A percentile compares a stretch with the other conserved stretches of the same genome.
phyloP scores from a whole-genome alignment of 2,113 vertebrate species.

The Sardina pilchardus region DNA sequence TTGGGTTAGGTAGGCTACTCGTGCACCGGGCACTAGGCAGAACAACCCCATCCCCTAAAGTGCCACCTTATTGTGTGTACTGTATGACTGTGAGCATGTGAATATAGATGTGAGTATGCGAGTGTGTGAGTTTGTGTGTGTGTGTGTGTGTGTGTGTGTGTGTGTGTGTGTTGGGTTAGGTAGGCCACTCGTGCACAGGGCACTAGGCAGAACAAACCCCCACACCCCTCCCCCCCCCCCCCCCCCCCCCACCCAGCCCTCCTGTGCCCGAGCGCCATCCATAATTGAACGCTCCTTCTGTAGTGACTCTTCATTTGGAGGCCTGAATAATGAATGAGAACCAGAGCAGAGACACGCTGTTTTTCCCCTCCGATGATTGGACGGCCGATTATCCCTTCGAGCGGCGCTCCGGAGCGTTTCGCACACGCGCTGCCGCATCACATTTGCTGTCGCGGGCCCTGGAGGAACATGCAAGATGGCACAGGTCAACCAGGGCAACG shows the following conservation, averaged over 20 bases:
- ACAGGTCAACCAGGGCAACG: background rate
- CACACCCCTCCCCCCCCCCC: slow-evolving; percentile 32
- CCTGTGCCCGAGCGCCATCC: slow-evolving; percentile 67
- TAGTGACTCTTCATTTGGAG: slow-evolving; percentile 73
- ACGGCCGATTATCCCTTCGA: slow-evolving; percentile 64
- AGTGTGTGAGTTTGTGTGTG: background rate
- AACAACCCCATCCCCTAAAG: too few relatives aligned
- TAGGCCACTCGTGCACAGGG: background rate
- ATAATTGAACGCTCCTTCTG: slow-evolving; percentile 76
- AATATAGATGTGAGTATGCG: background rate
- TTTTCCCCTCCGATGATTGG: slow-evolving; percentile 67
- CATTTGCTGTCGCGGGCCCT: background rate
- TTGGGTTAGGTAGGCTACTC: too few relatives aligned
- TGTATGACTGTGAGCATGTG: background rate
- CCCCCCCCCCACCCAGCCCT: slow-evolving; percentile 45
- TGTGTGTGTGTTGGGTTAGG: background rate
- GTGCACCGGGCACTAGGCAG: too few relatives aligned
- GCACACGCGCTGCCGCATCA: background rate
- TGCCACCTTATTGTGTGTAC: background rate
- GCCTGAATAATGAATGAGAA: slow-evolving; percentile 76
- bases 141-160: too few relatives aligned
- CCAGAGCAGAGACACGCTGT: slow-evolving; percentile 58
- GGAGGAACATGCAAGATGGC: slow-evolving; percentile 8
- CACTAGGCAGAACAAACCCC: slow-evolving; percentile 28
- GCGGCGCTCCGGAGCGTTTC: slow-evolving; percentile 39